Base-by-base conservation (phyloP, 2,888 invertebrate genomes). In the Yponomeuta plumbellus region DNA sequence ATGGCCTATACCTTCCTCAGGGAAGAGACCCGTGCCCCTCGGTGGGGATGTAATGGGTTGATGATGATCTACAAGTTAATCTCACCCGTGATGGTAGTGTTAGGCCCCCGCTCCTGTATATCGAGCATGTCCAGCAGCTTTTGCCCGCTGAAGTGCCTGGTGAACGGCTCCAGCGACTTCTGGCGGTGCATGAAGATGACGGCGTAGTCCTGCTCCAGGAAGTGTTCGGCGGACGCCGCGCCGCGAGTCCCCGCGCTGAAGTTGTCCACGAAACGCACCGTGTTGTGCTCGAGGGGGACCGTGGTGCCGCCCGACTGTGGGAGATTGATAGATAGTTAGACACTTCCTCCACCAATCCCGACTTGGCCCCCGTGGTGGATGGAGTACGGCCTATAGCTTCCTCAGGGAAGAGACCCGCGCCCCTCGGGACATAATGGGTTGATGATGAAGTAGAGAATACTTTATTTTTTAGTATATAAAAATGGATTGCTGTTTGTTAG, bases 191-290 rank as follows among this genome's bases (percentile, higher is more conserved):
- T 94, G 89, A 99, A 99, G 79, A 99, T 96, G 66, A 99, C 99
- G 57, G 96, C 95, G 85, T 56, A 57, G 3, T 88, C 90, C 57
- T 88, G 88, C 72, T 96, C 94, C 58, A 99, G 92, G 88, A 99
- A 99, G 83, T 98, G 97, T 92, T 99, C 99, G 0, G 99, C 95
- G 0, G 99, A 99, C 0, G 97, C 94, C 0, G 99, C 95, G 23
- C 99, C 99, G 71, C 99, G 93, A 0, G 96, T 97, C 62, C 99
- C 99, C 21, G 98, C 97, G 84, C 99, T 99, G 87, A 99, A 99
- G 92, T 99, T 99, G 85, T 99, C 99, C 67, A 99, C 98, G 86
- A 97, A 99, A 65, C 99, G 94, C 0, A 99, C 99, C 0, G 99
- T 98, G 81, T 98, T 97, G 83, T 97, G 97, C 81, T 99, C 99